These are phyloP conservation scores for Oncorhynchus keta DNA, from an alignment of 2,113 vertebrate species.

Conservation along the genomic window DNA sequence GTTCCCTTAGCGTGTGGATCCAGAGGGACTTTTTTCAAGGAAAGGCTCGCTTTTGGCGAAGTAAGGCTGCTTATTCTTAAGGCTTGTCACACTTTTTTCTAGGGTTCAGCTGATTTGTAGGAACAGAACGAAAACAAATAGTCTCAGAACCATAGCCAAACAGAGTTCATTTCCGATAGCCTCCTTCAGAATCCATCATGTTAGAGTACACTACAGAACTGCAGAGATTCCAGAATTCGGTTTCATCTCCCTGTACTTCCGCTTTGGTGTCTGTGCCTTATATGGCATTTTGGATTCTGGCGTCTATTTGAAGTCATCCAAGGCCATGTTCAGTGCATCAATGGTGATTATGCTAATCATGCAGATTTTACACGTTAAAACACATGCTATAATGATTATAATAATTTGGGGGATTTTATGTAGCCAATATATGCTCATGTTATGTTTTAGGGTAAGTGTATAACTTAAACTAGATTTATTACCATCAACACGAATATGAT, in stretches of 20 bases:
- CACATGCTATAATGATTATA: no score
- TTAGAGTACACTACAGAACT: not conserved
- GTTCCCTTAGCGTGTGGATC: not conserved
- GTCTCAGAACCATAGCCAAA: not conserved
- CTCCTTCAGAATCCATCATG: constrained; percentile 5
- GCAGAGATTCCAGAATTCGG: not conserved
- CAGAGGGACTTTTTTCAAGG: not conserved
- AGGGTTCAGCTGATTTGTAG: not conserved
- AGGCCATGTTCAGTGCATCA: no score
- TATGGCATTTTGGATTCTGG: no score
- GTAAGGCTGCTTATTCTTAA: constrained; percentile 12
- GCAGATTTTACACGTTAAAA: no score
- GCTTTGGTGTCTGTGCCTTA: not conserved
- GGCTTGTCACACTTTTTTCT: not conserved
- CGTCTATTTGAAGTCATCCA: no score
- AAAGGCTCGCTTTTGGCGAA: constrained; percentile 6
- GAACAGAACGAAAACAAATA: constrained; percentile 18
- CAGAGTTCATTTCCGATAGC: constrained; percentile 5
- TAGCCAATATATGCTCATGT: no score
- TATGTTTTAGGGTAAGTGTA: no score
- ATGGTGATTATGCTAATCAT: no score
- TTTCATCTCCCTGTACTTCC: not conserved
- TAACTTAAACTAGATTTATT: no score
- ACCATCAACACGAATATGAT: no score
- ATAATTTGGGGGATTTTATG: no score